Conservation (phyloP, 2,888 invertebrate genomes). For the Timandra comae region DNA sequence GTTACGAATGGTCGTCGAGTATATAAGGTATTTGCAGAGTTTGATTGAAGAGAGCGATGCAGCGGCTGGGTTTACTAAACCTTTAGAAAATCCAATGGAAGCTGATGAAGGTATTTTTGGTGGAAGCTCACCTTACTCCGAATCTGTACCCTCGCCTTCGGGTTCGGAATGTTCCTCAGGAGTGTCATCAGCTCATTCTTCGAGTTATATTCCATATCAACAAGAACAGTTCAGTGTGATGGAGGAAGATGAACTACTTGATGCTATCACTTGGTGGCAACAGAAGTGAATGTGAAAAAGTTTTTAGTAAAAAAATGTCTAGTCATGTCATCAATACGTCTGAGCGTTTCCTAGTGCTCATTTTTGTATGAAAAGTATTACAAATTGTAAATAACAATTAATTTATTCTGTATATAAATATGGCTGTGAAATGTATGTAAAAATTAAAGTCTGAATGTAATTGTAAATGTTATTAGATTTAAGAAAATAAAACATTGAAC, state of each 20-base stretch:
- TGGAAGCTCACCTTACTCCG: slow-evolving; percentile 60
- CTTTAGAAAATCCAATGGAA: slow-evolving; percentile 30
- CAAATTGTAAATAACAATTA: slow-evolving; percentile 11
- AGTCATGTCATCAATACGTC: slow-evolving; percentile 33
- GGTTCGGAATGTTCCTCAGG: slow-evolving; percentile 81
- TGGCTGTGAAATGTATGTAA: slow-evolving; percentile 24
- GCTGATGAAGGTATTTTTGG: slow-evolving; percentile 57
- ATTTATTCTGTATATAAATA: slow-evolving; percentile 8
- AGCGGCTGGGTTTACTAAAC: slow-evolving; percentile 45
- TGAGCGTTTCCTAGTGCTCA: neutral
- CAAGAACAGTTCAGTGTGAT: slow-evolving; percentile 78
- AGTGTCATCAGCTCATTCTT: slow-evolving; percentile 57
- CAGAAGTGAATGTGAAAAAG: slow-evolving; percentile 58
- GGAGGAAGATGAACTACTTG: slow-evolving; percentile 90
- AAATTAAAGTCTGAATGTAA: no score
- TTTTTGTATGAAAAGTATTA: slow-evolving; percentile 1
- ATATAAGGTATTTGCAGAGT: slow-evolving; percentile 88
- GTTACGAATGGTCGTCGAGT: slow-evolving; percentile 90
- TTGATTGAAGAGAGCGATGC: slow-evolving; percentile 84
- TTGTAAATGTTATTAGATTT: no score
- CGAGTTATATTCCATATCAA: slow-evolving; percentile 36
- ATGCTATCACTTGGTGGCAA: slow-evolving; percentile 89
- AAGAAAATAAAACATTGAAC: no score
- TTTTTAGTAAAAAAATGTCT: slow-evolving; percentile 25
- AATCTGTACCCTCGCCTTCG: slow-evolving; percentile 80